phyloP scores from a whole-genome alignment of 1,140 invertebrate species.

The Hesperophylax magnus region DNA sequence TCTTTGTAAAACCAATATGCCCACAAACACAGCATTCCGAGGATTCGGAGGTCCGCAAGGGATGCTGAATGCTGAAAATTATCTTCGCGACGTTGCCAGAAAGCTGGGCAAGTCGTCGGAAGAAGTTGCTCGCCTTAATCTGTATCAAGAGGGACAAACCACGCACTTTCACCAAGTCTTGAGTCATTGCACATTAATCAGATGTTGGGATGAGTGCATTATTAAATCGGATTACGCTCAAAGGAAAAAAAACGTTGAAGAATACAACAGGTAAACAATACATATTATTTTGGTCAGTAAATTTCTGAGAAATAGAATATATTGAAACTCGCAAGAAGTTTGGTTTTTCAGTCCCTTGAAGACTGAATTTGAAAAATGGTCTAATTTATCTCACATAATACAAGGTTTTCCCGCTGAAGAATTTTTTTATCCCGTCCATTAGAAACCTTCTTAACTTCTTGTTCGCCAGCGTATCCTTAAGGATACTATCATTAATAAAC shows the following conservation, averaged over 20 bases:
- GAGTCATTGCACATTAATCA: constrained; percentile 80
- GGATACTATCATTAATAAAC: no score
- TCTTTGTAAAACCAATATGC: constrained; percentile 87
- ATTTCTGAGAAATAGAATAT: no score
- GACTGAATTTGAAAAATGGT: no score
- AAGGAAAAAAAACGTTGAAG: constrained; percentile 73
- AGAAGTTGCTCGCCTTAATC: constrained; percentile 76
- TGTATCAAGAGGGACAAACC: constrained; percentile 84
- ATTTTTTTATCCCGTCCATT: no score
- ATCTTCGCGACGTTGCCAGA: constrained; percentile 83
- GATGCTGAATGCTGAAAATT: constrained; percentile 87
- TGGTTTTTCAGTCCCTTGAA: no score
- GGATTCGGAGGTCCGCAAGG: constrained; percentile 93
- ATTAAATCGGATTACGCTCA: constrained; percentile 77
- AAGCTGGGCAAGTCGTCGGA: constrained; percentile 75
- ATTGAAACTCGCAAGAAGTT: no score
- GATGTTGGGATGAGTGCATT: constrained; percentile 89
- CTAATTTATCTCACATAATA: no score
- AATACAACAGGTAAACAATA: constrained; percentile 81
- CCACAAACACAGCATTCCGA: constrained; percentile 92
- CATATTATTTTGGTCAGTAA: background rate
- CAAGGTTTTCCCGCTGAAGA: no score
- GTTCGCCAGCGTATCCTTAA: no score
- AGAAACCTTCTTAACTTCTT: no score
- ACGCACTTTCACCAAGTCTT: constrained; percentile 88